These are phyloP conservation scores for Holacanthella duospinosa DNA, from an alignment of 2,888 invertebrate species.

Conservation along the genomic window DNA sequence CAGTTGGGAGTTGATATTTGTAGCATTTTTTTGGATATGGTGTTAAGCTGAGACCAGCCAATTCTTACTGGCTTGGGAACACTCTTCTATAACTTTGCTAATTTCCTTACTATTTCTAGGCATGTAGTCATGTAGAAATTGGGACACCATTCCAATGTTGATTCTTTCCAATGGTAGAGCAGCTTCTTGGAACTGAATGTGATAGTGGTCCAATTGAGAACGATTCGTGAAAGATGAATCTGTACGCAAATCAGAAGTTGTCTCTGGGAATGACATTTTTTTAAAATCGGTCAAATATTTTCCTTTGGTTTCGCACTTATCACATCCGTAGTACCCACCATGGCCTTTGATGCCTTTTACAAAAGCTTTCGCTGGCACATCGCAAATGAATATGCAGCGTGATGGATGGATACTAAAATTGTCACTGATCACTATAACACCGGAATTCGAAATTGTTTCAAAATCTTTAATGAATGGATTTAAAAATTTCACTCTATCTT, in stretches of 20 bases:
- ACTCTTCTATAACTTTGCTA: too few relatives aligned
- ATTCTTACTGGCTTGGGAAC: too few relatives aligned
- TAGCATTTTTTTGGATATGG: too few relatives aligned
- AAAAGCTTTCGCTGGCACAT: constrained; percentile 10
- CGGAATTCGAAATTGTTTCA: too few relatives aligned
- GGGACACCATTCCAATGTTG: background rate
- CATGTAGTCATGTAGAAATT: background rate
- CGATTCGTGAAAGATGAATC: constrained; percentile 7
- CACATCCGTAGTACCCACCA: constrained; percentile 7
- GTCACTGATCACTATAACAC: too few relatives aligned
- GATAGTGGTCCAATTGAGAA: background rate
- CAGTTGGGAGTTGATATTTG: too few relatives aligned
- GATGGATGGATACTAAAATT: too few relatives aligned
- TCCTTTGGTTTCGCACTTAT: constrained; percentile 7
- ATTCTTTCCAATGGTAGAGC: background rate
- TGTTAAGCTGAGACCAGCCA: too few relatives aligned
- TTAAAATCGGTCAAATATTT: background rate
- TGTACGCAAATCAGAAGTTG: background rate
- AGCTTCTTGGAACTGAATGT: too few relatives aligned
- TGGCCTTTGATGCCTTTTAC: constrained; percentile 10
- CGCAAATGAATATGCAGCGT: constrained; percentile 9
- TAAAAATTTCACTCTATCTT: too few relatives aligned
- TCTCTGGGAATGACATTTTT: background rate
- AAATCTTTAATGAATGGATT: too few relatives aligned
- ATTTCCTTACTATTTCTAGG: too few relatives aligned